Conservation (phyloP, 2,797 vertebrate genomes). For the Varecia variegata region DNA sequence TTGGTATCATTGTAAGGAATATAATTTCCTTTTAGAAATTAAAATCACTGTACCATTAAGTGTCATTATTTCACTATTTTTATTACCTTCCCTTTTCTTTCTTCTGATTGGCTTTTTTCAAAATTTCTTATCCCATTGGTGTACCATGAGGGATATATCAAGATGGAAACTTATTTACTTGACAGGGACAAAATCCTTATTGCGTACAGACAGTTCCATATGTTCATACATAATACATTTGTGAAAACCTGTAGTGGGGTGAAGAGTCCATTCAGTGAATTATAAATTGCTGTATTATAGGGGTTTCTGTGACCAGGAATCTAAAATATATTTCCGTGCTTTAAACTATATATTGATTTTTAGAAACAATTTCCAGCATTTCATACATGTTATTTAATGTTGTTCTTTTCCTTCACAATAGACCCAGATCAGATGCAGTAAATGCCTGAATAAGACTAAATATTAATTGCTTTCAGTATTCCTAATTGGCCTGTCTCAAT, state of each 20-base stretch:
- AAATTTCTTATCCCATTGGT: not conserved
- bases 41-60: not conserved
- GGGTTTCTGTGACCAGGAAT: not conserved
- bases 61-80: not conserved
- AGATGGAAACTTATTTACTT: not conserved
- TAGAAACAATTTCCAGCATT: not conserved
- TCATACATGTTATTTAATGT: not conserved
- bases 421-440: not conserved
- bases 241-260: not conserved
- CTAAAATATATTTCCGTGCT: not conserved
- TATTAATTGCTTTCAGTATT: not conserved
- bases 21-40: conserved; percentile 21
- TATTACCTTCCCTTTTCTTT: not conserved
- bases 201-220: not conserved
- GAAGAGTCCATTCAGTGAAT: not conserved
- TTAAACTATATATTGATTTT: not conserved
- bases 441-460: not conserved
- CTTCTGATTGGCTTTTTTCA: not conserved
- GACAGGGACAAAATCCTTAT: not conserved
- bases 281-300: not conserved
- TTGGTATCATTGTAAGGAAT: not conserved
- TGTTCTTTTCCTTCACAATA: not conserved
- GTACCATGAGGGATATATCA: not conserved
- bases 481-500: not conserved
- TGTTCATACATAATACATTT: not conserved